Conservation (phyloP, 2,113 vertebrate species). For the Struthidea cinerea region DNA sequence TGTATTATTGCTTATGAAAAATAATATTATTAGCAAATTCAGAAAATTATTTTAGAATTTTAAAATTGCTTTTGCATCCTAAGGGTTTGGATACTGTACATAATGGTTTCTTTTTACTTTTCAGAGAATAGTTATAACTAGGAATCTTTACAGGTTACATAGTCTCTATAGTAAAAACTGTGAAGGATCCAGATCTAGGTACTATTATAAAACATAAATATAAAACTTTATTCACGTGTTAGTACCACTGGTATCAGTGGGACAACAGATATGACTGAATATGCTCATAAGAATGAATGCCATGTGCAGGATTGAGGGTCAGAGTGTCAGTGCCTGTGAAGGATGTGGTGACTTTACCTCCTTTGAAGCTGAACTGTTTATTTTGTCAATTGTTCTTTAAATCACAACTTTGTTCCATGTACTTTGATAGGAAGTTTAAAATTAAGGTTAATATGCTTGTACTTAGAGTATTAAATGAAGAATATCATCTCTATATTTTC, state of each 20-base stretch:
- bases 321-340: not conserved
- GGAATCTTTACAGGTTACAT: not conserved
- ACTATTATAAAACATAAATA: not conserved
- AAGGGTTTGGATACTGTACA: not conserved
- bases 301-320: not conserved
- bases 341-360: not conserved
- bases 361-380: not conserved
- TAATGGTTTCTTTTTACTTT: not conserved
- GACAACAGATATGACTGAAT: not conserved
- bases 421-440: not conserved
- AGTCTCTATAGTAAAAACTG: not conserved
- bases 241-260: not conserved
- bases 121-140: not conserved
- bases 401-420: not conserved
- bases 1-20: not conserved
- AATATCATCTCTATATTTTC: not conserved
- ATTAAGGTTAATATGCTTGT: not conserved
- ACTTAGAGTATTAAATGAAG: not conserved
- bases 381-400: not conserved
- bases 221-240: not conserved
- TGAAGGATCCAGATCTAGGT: not conserved
- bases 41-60: not conserved
- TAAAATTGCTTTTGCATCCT: not conserved
- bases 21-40: not conserved
- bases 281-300: not conserved